Base-by-base conservation (phyloP, 2,888 invertebrate species). In the Synergus gifuensis region DNA sequence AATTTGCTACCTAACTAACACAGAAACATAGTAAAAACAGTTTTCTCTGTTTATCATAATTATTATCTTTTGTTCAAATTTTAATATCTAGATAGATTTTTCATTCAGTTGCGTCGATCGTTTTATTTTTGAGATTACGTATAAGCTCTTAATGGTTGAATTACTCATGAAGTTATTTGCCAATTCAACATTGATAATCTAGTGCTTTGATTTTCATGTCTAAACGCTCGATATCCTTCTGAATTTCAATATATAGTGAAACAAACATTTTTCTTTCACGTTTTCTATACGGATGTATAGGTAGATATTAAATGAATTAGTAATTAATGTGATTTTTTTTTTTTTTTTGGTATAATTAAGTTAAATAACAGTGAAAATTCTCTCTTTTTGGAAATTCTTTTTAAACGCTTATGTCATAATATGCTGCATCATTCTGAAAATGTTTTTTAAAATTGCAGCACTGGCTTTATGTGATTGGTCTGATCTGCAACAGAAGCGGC, bases 401-500 rank as follows among this genome's bases (percentile, higher is more conserved):
- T 16, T 14, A 54, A 8, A 46, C 14, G 1, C 16, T 22, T 0
- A 18, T 22, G 16, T 4, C 4, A 69, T 18, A 22, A 67, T 67
- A 12, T 36, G 22, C 2, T 14, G 22, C 14, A 22, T 36, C 9
- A 14, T n/a, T 9, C n/a, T 36, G n/a, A 16, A 28, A 36, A 73
- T 22, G 9, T 44, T 67, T 44, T 67, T 46, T 67, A 14, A 22
- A 12, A 63, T 78, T 78, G 4, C 94, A 97, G 97, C 97, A 81
- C 93, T 97, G 86, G 97, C 97, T 0, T 94, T 98, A 36, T 97
- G 97, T 92, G 97, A 97, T 90, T 97, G 97, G 97, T 97, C 97
- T 0, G 95, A 95, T 81, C 93, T 97, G 0, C 98, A 98, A 90
- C 95, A 96, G 78, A 95, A 95, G 1, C 93, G 97, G 5, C 94